A percentile compares a stretch with the other conserved stretches of the same genome.
Evolutionary conservation across 2,888 invertebrate genomes (phyloP).

Genomic region (Amphipoea oculea): DNA sequence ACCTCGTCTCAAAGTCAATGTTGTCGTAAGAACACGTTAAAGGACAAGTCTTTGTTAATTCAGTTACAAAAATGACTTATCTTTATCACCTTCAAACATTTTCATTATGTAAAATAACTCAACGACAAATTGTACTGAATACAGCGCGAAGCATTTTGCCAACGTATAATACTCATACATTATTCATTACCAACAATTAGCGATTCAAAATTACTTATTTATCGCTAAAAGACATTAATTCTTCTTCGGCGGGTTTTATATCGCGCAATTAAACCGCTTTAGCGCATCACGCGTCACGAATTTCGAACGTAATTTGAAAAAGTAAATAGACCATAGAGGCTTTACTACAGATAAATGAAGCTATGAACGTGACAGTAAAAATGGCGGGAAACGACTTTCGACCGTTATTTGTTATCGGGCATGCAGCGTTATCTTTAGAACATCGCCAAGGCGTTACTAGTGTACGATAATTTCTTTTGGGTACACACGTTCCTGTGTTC

Average conservation of each 20-base stretch:
- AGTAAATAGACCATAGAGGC: slow-evolving; percentile 80
- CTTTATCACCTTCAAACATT: slow-evolving; percentile 66
- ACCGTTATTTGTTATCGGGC: slow-evolving; percentile 85
- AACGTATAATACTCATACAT: slow-evolving; percentile 64
- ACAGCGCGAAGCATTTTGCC: slow-evolving; percentile 55
- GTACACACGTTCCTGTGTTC: slow-evolving; percentile 67
- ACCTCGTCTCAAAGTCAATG: slow-evolving; percentile 47
- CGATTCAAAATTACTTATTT: slow-evolving; percentile 70
- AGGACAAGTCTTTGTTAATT: slow-evolving; percentile 57
- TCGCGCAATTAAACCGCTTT: slow-evolving; percentile 69
- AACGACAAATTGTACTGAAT: slow-evolving; percentile 61
- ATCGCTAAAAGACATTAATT: slow-evolving; percentile 68
- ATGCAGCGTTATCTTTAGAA: slow-evolving; percentile 78
- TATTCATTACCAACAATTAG: slow-evolving; percentile 68
- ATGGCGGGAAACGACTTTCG: slow-evolving; percentile 78
- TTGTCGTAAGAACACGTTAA: slow-evolving; percentile 25
- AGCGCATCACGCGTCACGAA: slow-evolving; percentile 75
- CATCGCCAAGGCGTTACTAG: slow-evolving; percentile 77
- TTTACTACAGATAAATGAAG: slow-evolving; percentile 76
- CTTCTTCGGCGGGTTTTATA: slow-evolving; percentile 62
- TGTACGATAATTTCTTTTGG: slow-evolving; percentile 72
- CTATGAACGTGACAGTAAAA: slow-evolving; percentile 78
- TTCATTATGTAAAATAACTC: slow-evolving; percentile 64
- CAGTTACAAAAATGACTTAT: slow-evolving; percentile 50
- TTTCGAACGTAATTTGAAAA: slow-evolving; percentile 77